A percentile compares a stretch with the other conserved stretches of the same genome.
Evolutionary conservation across 2,113 vertebrate genomes (phyloP).

Genomic region (Planiliza haematocheilus): DNA sequence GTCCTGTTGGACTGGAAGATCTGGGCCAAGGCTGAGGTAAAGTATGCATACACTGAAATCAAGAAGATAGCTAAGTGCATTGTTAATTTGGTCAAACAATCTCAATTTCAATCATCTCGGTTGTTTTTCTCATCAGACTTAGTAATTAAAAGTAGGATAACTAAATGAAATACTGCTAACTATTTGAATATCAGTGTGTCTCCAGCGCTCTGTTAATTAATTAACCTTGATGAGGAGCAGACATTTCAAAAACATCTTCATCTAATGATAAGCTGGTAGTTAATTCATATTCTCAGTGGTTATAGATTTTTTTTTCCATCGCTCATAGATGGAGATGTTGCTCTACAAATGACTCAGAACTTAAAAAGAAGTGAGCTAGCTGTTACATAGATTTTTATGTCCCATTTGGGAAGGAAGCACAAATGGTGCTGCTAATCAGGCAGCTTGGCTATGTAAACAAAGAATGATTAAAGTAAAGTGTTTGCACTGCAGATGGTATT

Average conservation of each 20-base stretch:
- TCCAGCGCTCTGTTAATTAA: conserved; percentile 19
- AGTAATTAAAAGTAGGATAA: not conserved
- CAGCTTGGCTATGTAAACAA: not conserved
- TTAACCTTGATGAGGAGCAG: conserved; percentile 15
- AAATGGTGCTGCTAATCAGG: not conserved
- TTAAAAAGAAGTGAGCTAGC: not conserved
- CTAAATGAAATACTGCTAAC: not conserved
- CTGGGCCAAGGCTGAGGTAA: conserved; percentile 89
- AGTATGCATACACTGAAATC: not conserved
- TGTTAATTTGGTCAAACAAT: too few species aligned
- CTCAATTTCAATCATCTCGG: too few species aligned
- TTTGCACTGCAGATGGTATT: not conserved
- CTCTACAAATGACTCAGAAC: too few species aligned
- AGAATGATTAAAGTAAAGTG: not conserved
- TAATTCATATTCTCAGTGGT: conserved; percentile 16
- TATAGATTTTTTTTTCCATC: too few species aligned
- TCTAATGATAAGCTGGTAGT: conserved; percentile 34
- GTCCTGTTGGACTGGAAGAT: conserved; percentile 97
- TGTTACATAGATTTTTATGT: not conserved
- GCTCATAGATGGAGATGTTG: too few species aligned
- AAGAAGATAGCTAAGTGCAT: too few species aligned
- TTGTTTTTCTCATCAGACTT: not conserved
- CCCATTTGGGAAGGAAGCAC: not conserved
- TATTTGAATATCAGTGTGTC: not conserved
- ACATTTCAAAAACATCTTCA: conserved; percentile 19